Conservation (phyloP, 2,797 vertebrate species). For the Macrochelys suwanniensis region DNA sequence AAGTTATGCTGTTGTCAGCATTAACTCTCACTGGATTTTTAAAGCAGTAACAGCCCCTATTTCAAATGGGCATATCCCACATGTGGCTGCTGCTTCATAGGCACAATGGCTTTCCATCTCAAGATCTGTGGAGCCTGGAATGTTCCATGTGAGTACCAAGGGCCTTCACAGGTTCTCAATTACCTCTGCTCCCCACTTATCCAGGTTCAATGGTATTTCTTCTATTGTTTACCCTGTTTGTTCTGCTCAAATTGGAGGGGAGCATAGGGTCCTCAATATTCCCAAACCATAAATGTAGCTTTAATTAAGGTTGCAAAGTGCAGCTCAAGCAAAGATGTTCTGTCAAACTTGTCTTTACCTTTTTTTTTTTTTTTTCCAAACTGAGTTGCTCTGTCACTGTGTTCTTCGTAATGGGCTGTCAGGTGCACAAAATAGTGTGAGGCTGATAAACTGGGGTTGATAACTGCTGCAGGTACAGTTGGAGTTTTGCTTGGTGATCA, state of each 20-base stretch:
- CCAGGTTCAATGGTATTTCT: neutral
- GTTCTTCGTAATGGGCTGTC: neutral
- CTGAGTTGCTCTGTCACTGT: neutral
- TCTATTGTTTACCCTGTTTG: accelerated
- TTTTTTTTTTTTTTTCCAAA: neutral
- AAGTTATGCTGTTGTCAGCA: neutral
- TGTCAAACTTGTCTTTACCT: accelerated
- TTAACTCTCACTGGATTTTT: neutral
- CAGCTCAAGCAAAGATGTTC: neutral
- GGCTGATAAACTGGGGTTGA: neutral
- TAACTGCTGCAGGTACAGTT: neutral
- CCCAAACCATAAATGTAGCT: neutral
- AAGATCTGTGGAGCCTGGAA: neutral
- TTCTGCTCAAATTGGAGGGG: neutral
- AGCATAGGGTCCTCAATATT: neutral
- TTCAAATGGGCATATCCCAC: too few relatives aligned
- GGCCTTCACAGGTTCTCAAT: neutral
- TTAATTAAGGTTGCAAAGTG: neutral
- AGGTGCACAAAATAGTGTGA: neutral
- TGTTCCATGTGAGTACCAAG: neutral
- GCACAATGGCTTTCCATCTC: neutral
- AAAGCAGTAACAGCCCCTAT: neutral
- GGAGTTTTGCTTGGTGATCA: neutral
- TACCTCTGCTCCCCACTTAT: neutral
- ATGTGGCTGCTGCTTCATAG: neutral